A percentile compares a stretch with the other conserved stretches of the same genome.
Conservation (phyloP, 2,888 invertebrate species). For the Cheiracanthium punctorium region DNA sequence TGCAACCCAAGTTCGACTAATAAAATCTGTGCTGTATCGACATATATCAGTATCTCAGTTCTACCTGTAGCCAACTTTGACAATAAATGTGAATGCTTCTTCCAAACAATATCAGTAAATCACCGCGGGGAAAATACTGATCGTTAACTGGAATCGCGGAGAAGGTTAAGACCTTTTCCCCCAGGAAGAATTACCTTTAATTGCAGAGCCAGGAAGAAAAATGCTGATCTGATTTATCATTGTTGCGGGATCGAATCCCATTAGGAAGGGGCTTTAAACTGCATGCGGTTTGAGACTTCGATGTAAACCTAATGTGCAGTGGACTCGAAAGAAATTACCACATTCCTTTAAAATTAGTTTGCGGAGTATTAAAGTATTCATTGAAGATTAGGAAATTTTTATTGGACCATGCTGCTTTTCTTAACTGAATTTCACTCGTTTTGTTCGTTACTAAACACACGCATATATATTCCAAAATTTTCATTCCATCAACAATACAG, state of each 20-base stretch:
- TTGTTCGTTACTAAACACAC: too few species aligned
- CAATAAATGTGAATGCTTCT: background rate
- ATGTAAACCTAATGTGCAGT: background rate
- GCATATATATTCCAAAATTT: too few species aligned
- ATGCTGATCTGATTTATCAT: constrained; percentile 8
- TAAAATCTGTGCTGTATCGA: too few species aligned
- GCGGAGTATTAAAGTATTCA: too few species aligned
- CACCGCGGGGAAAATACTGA: background rate
- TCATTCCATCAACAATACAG: too few species aligned
- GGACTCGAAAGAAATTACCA: too few species aligned
- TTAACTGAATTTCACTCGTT: too few species aligned
- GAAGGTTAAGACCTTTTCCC: constrained; percentile 5
- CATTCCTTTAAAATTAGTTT: too few species aligned
- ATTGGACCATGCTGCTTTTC: too few species aligned
- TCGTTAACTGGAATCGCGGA: background rate
- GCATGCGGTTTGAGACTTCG: background rate
- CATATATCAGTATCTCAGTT: too few species aligned
- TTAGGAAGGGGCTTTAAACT: background rate
- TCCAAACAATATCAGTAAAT: background rate
- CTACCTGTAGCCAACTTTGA: background rate
- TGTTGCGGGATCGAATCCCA: background rate
- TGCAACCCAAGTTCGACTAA: too few species aligned
- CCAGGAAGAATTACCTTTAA: constrained; percentile 10
- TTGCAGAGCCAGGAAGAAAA: background rate
- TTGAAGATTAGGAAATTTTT: too few species aligned